Conservation (phyloP, 2,888 invertebrate species). For the Mythimna ferrago region DNA sequence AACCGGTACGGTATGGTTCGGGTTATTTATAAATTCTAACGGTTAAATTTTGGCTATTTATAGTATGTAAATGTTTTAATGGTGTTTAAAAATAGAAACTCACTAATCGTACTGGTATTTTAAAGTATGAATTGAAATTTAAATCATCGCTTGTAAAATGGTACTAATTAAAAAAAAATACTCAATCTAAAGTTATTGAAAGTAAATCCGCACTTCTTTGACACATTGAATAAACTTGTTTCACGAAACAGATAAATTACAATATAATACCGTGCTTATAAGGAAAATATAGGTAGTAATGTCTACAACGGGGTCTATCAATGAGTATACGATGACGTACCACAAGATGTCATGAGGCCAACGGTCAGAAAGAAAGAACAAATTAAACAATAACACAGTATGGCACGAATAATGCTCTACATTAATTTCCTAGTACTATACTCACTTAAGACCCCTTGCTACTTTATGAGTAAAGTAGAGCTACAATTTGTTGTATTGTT, state of each 20-base stretch:
- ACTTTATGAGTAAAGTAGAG: conserved; percentile 1
- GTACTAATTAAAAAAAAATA: neutral
- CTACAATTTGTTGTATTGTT: neutral
- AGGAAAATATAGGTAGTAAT: conserved; percentile 52
- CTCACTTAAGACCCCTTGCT: neutral
- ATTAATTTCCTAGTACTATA: neutral
- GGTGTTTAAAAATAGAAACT: neutral
- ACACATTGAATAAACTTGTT: conserved; percentile 4
- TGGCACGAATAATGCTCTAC: conserved; percentile 9
- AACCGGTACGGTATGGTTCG: neutral
- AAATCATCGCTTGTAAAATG: neutral
- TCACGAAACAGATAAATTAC: conserved; percentile 31
- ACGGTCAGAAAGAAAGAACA: conserved; percentile 12
- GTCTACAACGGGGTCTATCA: conserved; percentile 49
- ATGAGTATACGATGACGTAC: conserved; percentile 46
- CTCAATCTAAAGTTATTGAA: neutral
- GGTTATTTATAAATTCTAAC: neutral
- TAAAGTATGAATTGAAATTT: neutral
- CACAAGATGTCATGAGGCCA: conserved; percentile 38
- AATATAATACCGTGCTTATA: conserved; percentile 35
- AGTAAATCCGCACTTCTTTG: neutral
- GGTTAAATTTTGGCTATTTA: neutral
- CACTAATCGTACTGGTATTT: too few relatives aligned
- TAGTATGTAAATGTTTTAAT: neutral
- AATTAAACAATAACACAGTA: conserved; percentile 23